Percentiles rank a stretch among this genome's conserved stretches.
phyloP scores from a whole-genome alignment of 2,113 vertebrate species.

The Phaethornis superciliosus region DNA sequence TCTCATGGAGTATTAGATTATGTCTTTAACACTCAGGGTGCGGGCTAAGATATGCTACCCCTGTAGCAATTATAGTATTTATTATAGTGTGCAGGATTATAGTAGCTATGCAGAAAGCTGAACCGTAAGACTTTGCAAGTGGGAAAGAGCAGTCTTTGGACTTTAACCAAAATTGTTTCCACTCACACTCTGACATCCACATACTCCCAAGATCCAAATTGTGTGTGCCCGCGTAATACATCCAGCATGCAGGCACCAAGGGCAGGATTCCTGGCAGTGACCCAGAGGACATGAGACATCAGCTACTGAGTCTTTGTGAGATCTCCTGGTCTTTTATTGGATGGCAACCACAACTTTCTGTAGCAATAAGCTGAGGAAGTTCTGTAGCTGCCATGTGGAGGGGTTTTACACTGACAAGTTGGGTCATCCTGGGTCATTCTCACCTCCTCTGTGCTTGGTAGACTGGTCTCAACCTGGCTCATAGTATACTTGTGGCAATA shows the following conservation, averaged over 20 bases:
- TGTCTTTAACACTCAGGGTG: not conserved
- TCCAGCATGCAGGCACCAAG: not conserved
- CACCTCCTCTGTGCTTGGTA: not conserved
- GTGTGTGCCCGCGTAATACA: accelerated
- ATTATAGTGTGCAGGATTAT: not conserved
- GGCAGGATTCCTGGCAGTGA: not conserved
- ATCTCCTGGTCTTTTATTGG: not conserved
- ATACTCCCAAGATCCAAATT: not conserved
- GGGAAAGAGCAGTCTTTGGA: not conserved
- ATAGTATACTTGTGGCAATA: not conserved
- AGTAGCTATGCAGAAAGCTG: not conserved
- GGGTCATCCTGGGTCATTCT: not conserved
- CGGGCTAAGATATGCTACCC: not conserved
- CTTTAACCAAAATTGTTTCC: not conserved
- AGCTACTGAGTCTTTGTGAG: not conserved
- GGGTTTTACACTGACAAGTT: not conserved
- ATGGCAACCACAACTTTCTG: accelerated
- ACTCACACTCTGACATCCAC: not conserved
- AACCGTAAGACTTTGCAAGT: not conserved
- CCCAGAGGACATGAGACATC: not conserved
- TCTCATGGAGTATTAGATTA: not conserved
- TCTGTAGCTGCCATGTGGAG: accelerated
- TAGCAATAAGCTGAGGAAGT: not conserved
- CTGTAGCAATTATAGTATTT: not conserved
- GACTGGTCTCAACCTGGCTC: not conserved